Conservation (phyloP, 2,113 vertebrate species). For the Synodontis membranacea region DNA sequence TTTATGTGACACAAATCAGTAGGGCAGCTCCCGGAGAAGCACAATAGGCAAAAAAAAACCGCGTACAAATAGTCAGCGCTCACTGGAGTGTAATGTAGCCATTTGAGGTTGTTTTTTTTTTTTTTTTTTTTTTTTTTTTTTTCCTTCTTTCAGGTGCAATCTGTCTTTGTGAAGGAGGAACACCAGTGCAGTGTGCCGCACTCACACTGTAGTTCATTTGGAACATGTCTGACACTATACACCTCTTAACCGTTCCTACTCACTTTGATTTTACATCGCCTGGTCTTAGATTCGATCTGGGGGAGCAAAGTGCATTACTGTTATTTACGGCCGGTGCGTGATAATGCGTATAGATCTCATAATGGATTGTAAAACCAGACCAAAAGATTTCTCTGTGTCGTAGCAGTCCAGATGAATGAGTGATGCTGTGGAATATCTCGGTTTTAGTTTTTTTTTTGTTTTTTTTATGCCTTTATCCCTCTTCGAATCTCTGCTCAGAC, state of each 20-base stretch:
- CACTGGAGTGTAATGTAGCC: slow-evolving; percentile 37
- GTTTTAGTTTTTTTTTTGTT: too few species aligned
- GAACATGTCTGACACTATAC: not conserved
- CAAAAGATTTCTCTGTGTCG: slow-evolving; percentile 3
- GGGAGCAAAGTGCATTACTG: not conserved
- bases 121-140: too few species aligned
- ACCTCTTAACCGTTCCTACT: not conserved
- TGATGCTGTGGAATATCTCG: slow-evolving; percentile 8
- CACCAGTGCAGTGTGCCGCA: not conserved
- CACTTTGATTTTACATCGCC: not conserved
- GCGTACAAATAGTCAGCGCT: slow-evolving; percentile 39
- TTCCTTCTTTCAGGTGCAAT: slow-evolving; percentile 46
- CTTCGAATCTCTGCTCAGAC: not conserved
- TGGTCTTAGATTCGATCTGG: slow-evolving; percentile 16
- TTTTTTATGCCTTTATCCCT: slow-evolving; percentile 25
- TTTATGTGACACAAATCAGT: slow-evolving; percentile 43
- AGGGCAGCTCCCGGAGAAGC: slow-evolving; percentile 37
- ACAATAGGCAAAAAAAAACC: slow-evolving; percentile 28
- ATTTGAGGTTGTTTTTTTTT: slow-evolving; percentile 46
- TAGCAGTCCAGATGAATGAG: slow-evolving; percentile 6
- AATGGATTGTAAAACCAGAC: slow-evolving; percentile 18
- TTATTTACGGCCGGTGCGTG: not conserved
- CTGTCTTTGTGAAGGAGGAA: slow-evolving; percentile 38
- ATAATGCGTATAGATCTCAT: slow-evolving; percentile 31
- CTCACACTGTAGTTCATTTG: not conserved